Evolutionary conservation across 1,140 invertebrate genomes (phyloP).

Genomic region (Lordiphosa stackelbergi): DNA sequence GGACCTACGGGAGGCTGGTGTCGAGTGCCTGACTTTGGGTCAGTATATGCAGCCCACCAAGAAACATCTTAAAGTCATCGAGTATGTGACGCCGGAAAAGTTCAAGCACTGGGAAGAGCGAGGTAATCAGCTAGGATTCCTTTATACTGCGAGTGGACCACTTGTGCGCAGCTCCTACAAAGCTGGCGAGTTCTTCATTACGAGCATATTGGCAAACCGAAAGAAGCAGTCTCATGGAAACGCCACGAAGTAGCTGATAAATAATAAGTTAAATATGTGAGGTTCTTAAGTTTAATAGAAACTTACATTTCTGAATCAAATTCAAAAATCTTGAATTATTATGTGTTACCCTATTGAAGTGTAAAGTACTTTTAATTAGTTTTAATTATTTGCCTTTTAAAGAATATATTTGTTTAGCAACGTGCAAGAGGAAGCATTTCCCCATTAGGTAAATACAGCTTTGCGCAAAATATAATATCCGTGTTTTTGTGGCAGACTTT

Average conservation of each 20-base stretch:
- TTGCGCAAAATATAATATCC: no score
- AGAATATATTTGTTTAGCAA: no score
- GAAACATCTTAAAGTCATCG: conserved; percentile 95
- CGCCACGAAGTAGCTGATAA: conserved; percentile 4
- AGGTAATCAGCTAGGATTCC: conserved; percentile 93
- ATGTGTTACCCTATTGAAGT: no score
- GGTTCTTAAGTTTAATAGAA: no score
- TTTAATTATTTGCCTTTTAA: no score
- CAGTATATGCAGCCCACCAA: conserved; percentile 99
- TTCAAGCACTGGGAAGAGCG: conserved; percentile 93
- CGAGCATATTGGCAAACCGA: conserved; percentile 85
- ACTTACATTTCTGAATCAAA: no score
- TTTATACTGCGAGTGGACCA: conserved; percentile 98
- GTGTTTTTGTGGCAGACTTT: no score
- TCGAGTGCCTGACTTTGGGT: conserved; percentile 97
- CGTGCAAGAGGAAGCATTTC: no score
- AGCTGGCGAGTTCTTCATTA: conserved; percentile 95
- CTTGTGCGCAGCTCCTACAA: conserved; percentile 98
- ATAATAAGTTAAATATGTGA: not conserved
- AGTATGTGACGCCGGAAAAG: conserved; percentile 98
- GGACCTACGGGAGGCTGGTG: conserved; percentile 87
- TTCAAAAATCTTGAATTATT: no score
- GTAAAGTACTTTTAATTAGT: no score
- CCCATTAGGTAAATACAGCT: no score
- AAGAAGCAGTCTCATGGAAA: conserved; percentile 22